These are phyloP conservation scores for Sinocyclocheilus anophthalmus DNA, from an alignment of 2,113 vertebrate genomes.

Conservation along the genomic window DNA sequence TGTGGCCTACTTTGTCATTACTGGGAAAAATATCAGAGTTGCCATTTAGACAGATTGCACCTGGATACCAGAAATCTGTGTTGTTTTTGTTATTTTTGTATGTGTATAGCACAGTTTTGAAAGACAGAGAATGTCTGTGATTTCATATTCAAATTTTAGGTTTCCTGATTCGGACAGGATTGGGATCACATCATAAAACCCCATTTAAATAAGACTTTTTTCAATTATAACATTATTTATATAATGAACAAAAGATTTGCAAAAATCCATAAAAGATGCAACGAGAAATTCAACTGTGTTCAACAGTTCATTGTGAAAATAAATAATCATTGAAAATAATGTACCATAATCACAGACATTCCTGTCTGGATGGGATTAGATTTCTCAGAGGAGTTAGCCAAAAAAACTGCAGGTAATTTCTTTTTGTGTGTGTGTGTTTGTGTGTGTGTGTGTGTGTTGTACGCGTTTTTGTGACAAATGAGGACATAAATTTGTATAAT, in stretches of 20 bases:
- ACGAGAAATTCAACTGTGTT: background rate
- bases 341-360: background rate
- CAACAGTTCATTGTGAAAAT: background rate
- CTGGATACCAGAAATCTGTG: background rate
- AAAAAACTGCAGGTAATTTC: too few species aligned
- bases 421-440: too few species aligned
- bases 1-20: background rate
- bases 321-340: conserved; percentile 26
- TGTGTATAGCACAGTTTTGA: background rate
- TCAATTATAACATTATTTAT: background rate
- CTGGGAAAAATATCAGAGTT: background rate
- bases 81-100: background rate
- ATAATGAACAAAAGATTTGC: background rate
- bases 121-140: too few species aligned
- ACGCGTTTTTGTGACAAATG: too few species aligned
- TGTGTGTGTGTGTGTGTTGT: too few species aligned
- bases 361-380: too few species aligned
- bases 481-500: too few species aligned
- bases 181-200: background rate
- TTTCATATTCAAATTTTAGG: too few species aligned
- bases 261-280: background rate
- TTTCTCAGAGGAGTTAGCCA: too few species aligned
- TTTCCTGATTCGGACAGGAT: too few species aligned
- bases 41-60: conserved; percentile 6
- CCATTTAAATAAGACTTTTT: background rate